Conservation (phyloP, 2,113 vertebrate species). For the Micronycteris hirsuta region DNA sequence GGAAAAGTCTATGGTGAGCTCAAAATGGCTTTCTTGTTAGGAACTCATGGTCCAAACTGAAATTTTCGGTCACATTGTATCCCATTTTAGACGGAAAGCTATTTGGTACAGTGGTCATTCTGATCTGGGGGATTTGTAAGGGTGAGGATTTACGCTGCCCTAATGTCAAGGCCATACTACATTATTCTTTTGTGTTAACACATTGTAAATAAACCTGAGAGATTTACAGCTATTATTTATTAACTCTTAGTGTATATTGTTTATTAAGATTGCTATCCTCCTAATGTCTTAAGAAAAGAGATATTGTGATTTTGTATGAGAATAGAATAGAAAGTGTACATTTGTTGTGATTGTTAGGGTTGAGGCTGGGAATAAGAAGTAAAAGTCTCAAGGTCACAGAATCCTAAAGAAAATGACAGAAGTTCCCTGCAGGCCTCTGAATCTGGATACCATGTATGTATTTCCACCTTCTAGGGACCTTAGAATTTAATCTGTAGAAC, state of each 20-base stretch:
- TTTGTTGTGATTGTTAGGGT: neutral
- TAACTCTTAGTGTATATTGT: neutral
- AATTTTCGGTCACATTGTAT: neutral
- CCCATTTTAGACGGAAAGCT: neutral
- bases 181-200: conserved; percentile 38
- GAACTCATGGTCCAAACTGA: neutral
- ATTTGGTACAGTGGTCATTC: neutral
- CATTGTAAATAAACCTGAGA: neutral
- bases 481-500: neutral
- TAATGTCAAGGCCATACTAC: neutral
- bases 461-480: neutral
- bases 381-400: neutral
- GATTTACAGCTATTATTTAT: conserved; percentile 57
- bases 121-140: neutral
- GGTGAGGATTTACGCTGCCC: conserved; percentile 30
- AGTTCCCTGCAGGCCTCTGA: neutral
- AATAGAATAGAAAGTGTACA: neutral
- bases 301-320: conserved; percentile 29
- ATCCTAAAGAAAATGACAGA: neutral
- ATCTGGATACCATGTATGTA: neutral
- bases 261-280: neutral
- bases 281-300: neutral
- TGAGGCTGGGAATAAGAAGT: neutral
- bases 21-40: neutral
- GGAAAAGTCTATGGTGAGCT: neutral